Conservation (phyloP, 2,797 vertebrate genomes). For the Lepilemur septentrionalis region DNA sequence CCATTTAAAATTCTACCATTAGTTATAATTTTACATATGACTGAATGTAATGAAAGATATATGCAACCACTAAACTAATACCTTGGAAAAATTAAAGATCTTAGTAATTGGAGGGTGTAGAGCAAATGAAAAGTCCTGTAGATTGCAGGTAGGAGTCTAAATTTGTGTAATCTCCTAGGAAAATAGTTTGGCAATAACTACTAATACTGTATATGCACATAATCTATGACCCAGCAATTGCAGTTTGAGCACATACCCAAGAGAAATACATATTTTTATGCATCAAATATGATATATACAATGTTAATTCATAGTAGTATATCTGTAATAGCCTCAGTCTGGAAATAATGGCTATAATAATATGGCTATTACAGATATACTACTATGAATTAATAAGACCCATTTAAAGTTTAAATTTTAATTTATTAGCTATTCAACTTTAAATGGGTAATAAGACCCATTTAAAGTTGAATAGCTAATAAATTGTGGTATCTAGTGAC, state of each 20-base stretch:
- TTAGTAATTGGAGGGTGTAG: not conserved
- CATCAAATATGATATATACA: not conserved
- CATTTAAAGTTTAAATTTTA: too few species aligned
- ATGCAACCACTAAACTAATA: not conserved
- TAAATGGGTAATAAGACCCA: not conserved
- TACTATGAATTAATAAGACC: too few species aligned
- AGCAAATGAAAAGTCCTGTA: not conserved
- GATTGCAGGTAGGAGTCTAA: not conserved
- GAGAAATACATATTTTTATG: not conserved
- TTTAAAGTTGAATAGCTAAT: not conserved
- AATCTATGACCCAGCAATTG: not conserved
- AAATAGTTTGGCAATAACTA: not conserved
- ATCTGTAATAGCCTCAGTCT: not conserved
- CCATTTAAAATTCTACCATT: not conserved
- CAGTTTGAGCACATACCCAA: not conserved
- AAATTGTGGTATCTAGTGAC: not conserved
- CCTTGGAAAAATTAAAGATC: not conserved
- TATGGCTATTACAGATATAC: too few species aligned
- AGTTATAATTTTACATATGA: not conserved
- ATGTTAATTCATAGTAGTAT: not conserved
- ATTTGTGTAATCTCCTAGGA: not conserved
- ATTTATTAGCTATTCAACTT: too few species aligned
- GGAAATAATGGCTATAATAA: too few species aligned
- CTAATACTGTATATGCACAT: not conserved
- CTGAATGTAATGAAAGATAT: not conserved